Evolutionary conservation across 2,888 invertebrate genomes (phyloP), one percentile per base, ranked within the genome.

Genomic region (Hecatera dysodea): DNA sequence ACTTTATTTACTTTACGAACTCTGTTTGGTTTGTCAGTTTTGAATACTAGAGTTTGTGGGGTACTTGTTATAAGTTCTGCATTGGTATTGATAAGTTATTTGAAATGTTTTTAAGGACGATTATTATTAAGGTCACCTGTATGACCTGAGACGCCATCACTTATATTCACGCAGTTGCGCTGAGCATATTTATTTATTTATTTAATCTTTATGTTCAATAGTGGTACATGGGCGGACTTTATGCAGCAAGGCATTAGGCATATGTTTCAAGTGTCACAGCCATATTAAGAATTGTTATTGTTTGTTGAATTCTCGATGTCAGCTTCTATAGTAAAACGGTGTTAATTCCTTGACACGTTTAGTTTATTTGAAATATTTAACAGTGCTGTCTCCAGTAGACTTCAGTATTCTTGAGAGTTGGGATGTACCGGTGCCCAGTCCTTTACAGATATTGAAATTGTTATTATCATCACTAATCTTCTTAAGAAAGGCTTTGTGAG

Each of bases 21-120:
- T 59, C 11, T 29, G 24, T 78, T 72, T 70, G 52, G 64, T 74
- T 72, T 67, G 57, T 39, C 52, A 53, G 11, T 44, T 61, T 53
- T 53, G 1, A 53, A 52, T n/a, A 33, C 55, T 42, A 36, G 17
- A 39, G 33, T 46, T 39, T 60, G 27, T 44, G 19, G 9, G 24
- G 11, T 42, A 3, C 6, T 62, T n/a, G 3, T 11, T 12, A 55
- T n/a, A n/a, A n/a, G n/a, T 1, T 27, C 19, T 63, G n/a, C 5
- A n/a, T 7, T 50, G 24, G n/a, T 27, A 29, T n/a, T 27, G 24
- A 44, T 15, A 19, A 24, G 0, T 33, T 22, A 11, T 55, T 55
- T 55, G n/a, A n/a, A 46, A 44, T 46, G 5, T 9, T 60, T 44
- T 17, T 9, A 19, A 33, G 8, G 9, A 8, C 33, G 33, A 33